Conservation (phyloP, 2,888 invertebrate species). For the Leptogaster cylindrica region DNA sequence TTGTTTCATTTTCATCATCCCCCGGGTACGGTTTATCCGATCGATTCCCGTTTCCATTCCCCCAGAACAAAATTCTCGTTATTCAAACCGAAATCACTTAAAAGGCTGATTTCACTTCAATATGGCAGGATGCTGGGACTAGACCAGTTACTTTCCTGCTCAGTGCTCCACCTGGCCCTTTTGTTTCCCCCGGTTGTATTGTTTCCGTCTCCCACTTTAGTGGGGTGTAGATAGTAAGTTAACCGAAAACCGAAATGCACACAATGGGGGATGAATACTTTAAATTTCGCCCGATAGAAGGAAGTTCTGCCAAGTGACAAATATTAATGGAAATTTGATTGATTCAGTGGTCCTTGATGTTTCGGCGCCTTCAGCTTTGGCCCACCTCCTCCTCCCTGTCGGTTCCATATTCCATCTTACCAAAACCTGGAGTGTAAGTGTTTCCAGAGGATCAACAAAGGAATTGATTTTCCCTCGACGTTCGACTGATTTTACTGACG, state of each 20-base stretch:
- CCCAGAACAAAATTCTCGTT: constrained; percentile 15
- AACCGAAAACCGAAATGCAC: no score
- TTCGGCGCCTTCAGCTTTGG: neutral
- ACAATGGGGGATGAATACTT: no score
- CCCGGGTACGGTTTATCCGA: neutral
- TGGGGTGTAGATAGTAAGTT: no score
- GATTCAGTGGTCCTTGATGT: constrained; percentile 37
- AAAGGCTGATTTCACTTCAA: constrained; percentile 31
- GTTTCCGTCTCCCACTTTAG: constrained; percentile 19
- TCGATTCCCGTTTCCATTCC: neutral
- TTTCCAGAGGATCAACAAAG: neutral
- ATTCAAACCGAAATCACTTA: constrained; percentile 28
- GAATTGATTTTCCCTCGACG: neutral
- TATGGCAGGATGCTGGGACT: constrained; percentile 6
- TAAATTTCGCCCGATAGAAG: no score
- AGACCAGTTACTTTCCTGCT: neutral
- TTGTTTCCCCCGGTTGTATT: neutral
- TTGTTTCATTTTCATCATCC: neutral
- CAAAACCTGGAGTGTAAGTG: neutral
- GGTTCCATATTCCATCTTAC: neutral
- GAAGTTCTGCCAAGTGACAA: constrained; percentile 39
- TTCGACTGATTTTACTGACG: neutral
- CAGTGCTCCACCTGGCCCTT: neutral
- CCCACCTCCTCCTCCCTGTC: neutral
- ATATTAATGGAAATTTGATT: constrained; percentile 45